These are phyloP conservation scores for Styela plicata DNA, from an alignment of 23 tunicate genomes.

Conservation along the genomic window DNA sequence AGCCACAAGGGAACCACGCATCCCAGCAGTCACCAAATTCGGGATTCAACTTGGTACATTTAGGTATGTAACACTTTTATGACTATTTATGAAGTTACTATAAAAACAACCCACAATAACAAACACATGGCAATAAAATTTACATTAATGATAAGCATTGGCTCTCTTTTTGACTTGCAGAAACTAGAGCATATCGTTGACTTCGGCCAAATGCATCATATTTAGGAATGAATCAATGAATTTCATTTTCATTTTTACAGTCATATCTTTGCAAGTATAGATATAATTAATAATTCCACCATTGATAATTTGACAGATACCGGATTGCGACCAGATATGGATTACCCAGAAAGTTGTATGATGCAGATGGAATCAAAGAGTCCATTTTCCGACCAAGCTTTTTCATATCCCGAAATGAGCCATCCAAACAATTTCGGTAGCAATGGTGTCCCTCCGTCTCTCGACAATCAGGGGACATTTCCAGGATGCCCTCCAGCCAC, in stretches of 20 bases:
- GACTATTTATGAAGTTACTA: too few species aligned
- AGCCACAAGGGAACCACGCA: neutral
- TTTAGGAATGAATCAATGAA: too few species aligned
- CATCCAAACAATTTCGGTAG: neutral
- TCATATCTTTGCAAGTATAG: too few species aligned
- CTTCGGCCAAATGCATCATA: too few species aligned
- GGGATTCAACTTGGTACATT: neutral
- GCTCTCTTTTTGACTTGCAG: too few species aligned
- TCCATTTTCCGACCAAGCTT: neutral
- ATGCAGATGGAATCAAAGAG: neutral
- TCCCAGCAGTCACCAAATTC: neutral
- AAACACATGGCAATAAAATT: too few species aligned
- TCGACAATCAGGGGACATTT: neutral
- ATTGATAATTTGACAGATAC: neutral
- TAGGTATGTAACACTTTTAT: neutral
- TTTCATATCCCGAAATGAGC: neutral
- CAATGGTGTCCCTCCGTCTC: neutral
- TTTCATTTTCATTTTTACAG: too few species aligned
- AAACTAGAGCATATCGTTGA: too few species aligned
- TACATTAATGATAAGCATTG: too few species aligned
- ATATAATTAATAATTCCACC: too few species aligned
- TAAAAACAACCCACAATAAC: too few species aligned
- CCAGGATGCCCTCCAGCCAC: neutral
- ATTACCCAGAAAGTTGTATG: neutral
- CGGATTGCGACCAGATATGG: neutral